Evolutionary conservation across 1,140 invertebrate genomes (phyloP).

Genomic region (Coenobita brevimanus): DNA sequence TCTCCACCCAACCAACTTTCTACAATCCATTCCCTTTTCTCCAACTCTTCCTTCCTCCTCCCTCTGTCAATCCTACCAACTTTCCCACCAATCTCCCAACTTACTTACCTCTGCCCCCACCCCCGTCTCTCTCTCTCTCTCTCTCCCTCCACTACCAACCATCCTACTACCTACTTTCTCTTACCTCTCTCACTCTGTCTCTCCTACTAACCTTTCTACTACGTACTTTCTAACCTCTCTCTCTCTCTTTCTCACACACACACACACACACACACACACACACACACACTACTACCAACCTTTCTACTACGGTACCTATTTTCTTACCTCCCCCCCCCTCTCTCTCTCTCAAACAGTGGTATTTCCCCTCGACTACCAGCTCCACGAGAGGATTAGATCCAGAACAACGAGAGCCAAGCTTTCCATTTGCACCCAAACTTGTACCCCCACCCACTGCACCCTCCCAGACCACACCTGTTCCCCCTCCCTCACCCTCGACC

Average conservation of each 20-base stretch:
- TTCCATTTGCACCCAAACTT: not conserved
- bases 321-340: too few relatives aligned
- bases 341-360: too few relatives aligned
- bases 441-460: not conserved
- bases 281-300: too few relatives aligned
- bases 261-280: too few relatives aligned
- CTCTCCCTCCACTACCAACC: not conserved
- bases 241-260: too few relatives aligned
- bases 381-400: not conserved
- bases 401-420: not conserved
- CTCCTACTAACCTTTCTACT: not conserved
- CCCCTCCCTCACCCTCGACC: not conserved
- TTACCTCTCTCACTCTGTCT: not conserved
- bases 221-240: too few relatives aligned
- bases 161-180: not conserved
- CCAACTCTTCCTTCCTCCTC: too few relatives aligned
- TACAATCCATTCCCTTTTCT: too few relatives aligned
- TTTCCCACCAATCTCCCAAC: too few relatives aligned
- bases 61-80: too few relatives aligned
- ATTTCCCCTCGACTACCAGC: conserved; percentile 26
- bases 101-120: not conserved
- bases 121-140: not conserved
- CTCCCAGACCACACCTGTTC: conserved; percentile 14
- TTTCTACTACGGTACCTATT: too few relatives aligned
- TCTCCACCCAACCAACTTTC: too few relatives aligned